A percentile compares a stretch with the other conserved stretches of the same genome.
Conservation (phyloP, 2,797 vertebrate genomes). For the Lindbergichthys nudifrons region DNA sequence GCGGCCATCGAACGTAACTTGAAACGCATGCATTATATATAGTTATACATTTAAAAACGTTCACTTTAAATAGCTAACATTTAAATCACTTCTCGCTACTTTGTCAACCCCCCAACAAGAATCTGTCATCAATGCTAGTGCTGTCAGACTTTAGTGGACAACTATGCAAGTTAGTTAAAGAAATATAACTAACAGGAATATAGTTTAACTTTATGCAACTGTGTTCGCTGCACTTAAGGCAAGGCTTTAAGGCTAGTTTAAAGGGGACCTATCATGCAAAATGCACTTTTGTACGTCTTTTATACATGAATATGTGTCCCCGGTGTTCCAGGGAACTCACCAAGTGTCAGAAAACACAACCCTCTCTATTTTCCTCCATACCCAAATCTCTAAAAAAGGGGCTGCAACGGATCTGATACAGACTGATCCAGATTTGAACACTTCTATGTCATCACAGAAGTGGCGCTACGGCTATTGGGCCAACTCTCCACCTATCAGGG, state of each 20-base stretch:
- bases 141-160: not conserved
- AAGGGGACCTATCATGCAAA: too few relatives aligned
- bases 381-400: too few relatives aligned
- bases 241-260: not conserved
- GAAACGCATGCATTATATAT: not conserved
- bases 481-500: too few relatives aligned
- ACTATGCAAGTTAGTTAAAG: not conserved
- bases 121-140: not conserved
- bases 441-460: too few relatives aligned
- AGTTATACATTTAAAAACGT: not conserved
- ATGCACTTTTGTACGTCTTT: too few relatives aligned
- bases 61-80: not conserved
- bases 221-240: not conserved
- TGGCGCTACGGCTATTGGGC: too few relatives aligned
- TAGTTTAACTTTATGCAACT: not conserved
- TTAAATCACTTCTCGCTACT: not conserved
- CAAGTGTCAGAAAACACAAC: too few relatives aligned
- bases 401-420: too few relatives aligned
- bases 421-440: too few relatives aligned
- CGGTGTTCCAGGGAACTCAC: too few relatives aligned
- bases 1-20: not conserved
- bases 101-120: not conserved
- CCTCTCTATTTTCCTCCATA: too few relatives aligned
- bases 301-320: too few relatives aligned
- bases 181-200: not conserved